Conservation (phyloP, 2,888 invertebrate species). For the Blastobasis lacticolella region DNA sequence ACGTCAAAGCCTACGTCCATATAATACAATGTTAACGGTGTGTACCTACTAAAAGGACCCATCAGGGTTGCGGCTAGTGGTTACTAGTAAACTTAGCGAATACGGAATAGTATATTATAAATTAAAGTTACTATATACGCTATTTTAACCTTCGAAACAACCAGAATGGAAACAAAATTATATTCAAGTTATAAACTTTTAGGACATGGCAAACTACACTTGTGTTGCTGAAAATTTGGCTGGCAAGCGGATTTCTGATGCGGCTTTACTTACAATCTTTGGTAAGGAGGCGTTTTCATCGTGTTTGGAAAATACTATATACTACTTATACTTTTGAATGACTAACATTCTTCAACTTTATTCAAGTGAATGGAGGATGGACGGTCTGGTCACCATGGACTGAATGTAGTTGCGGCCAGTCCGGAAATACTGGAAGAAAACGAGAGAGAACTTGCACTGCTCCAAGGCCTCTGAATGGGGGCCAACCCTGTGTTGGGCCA, state of each 20-base stretch:
- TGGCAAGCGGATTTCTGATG: conserved; percentile 87
- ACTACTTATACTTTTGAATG: background rate
- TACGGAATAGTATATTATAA: too few relatives aligned
- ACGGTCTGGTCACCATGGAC: conserved; percentile 93
- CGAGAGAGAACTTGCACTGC: conserved; percentile 89
- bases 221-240: conserved; percentile 96
- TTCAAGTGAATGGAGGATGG: conserved; percentile 93
- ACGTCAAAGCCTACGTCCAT: too few relatives aligned
- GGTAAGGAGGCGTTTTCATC: conserved; percentile 76
- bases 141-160: background rate
- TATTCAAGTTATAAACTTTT: conserved; percentile 19
- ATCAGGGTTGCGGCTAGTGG: too few relatives aligned
- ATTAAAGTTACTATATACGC: too few relatives aligned
- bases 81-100: too few relatives aligned
- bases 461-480: conserved; percentile 94
- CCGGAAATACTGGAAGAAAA: conserved; percentile 82
- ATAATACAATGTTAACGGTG: too few relatives aligned
- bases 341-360: background rate
- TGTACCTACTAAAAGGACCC: too few relatives aligned
- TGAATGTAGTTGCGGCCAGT: conserved; percentile 85
- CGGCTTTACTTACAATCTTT: conserved; percentile 90
- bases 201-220: conserved; percentile 96
- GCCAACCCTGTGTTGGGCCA: conserved; percentile 87
- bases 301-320: background rate
- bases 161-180: background rate